Base-by-base conservation (phyloP, 2,888 invertebrate species). In the Escarpia spicata region DNA sequence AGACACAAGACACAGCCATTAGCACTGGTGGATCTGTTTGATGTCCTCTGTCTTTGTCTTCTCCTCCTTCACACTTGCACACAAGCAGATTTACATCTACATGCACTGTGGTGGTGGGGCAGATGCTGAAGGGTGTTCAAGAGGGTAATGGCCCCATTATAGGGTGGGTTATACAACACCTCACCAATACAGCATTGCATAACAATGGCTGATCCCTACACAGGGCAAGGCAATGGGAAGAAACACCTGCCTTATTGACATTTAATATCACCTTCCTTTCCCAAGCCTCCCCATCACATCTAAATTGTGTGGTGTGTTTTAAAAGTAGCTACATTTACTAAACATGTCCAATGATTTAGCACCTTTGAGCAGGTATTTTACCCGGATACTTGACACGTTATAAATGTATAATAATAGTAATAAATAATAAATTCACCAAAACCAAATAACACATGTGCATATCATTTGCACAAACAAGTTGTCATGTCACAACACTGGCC, bases 41-140 rank as follows among this genome's bases (percentile, higher is more conserved):
- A 75, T 75, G 75, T 75, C 1, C 15, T 75, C 75, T n/a, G 26
- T 26, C 75, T 75, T 75, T 75, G 75, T 75, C 75, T 75, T 6
- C 75, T 26, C 19, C 75, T 75, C 6, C n/a, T 19, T 75, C 75
- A 75, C 75, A 26, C 75, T 75, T 15, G n/a, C 75, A 75, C 75
- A 9, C 26, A 26, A 26, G 75, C 75, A 75, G 26, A 75, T n/a
- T 75, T 75, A 75, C 75, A 75, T 75, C 26, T 75, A 6, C n/a
- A n/a, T 75, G 75, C 26, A 75, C 75, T 75, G 75, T 26, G 26
- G 6, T 75, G 19, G 26, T 6, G 19, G 75, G 75, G 75, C 75
- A 75, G 75, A 75, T 75, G 75, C 75, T 75, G 75, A n/a, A 75
- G 75, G 75, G 75, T 75, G 75, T 75, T 75, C 75, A 75, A 75